Evolutionary conservation across 2,113 vertebrate genomes (phyloP).

Genomic region (Mormyrus iriodes): DNA sequence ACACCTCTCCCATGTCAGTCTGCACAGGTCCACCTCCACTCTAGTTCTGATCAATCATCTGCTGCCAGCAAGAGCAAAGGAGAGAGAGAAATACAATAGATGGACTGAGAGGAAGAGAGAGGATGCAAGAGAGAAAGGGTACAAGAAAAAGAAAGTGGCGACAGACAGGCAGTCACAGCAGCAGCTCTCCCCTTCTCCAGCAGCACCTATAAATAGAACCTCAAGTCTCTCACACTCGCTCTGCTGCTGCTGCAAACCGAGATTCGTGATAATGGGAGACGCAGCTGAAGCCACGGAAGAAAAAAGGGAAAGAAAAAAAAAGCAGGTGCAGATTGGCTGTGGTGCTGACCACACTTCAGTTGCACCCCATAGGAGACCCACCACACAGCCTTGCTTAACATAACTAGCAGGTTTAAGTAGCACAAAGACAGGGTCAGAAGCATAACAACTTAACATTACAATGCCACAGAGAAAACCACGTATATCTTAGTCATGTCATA

Average conservation of each 20-base stretch:
- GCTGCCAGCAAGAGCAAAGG: constrained; percentile 21
- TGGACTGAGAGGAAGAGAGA: background rate
- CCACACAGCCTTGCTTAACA: background rate
- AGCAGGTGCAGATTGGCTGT: background rate
- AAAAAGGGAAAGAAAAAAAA: background rate
- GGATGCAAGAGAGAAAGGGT: background rate
- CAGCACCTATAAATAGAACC: constrained; percentile 71
- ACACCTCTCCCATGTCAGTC: constrained; percentile 23
- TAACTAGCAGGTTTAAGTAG: background rate
- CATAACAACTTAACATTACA: background rate
- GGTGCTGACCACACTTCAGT: background rate
- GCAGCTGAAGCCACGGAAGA: constrained; percentile 25
- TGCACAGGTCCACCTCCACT: constrained; percentile 17
- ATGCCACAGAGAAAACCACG: background rate
- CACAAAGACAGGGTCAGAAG: background rate
- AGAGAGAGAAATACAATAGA: constrained; percentile 20
- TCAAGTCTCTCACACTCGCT: constrained; percentile 56
- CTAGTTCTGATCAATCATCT: constrained; percentile 39
- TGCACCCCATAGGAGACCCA: background rate
- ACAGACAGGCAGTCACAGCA: constrained; percentile 53
- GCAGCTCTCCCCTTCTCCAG: constrained; percentile 55
- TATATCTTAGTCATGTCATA: background rate
- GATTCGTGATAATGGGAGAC: constrained; percentile 40
- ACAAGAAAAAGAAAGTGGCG: constrained; percentile 10
- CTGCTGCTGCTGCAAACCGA: constrained; percentile 51